Percentiles rank a stretch among this genome's conserved stretches.
phyloP scores from a whole-genome alignment of 2,888 invertebrate species.

The Leucoptera coffeella region DNA sequence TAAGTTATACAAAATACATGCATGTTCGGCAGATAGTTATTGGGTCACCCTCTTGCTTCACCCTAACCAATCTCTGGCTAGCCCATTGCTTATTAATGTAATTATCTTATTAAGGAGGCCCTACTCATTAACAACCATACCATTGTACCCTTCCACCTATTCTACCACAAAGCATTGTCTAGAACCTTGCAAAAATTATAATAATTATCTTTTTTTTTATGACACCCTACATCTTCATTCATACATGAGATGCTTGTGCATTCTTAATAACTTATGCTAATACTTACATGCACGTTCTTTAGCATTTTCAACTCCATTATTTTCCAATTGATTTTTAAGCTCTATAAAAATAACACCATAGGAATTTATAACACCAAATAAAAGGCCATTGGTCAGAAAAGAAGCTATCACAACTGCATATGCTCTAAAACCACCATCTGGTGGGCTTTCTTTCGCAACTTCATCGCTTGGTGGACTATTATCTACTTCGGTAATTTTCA shows the following conservation, averaged over 20 bases:
- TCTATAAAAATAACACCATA: constrained; percentile 75
- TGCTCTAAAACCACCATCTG: constrained; percentile 74
- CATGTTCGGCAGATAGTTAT: too few species aligned
- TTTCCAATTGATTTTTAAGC: constrained; percentile 57
- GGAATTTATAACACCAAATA: constrained; percentile 88
- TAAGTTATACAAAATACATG: too few species aligned
- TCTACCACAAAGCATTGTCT: not conserved
- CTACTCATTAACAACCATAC: too few species aligned
- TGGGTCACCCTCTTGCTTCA: too few species aligned
- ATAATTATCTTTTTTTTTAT: too few species aligned
- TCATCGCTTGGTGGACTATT: constrained; percentile 14
- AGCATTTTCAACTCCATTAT: constrained; percentile 62
- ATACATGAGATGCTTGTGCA: too few species aligned
- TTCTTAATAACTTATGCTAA: not conserved
- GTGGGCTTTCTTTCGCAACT: constrained; percentile 28
- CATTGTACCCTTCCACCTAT: too few species aligned
- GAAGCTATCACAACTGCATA: constrained; percentile 79
- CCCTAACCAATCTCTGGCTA: too few species aligned
- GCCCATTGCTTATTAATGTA: too few species aligned
- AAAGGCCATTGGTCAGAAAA: constrained; percentile 82
- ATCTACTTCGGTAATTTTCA: constrained; percentile 11
- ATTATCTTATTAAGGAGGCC: too few species aligned
- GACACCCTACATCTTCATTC: too few species aligned
- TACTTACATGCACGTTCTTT: constrained; percentile 78
- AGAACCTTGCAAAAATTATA: not conserved